Percentiles rank a stretch among this genome's conserved stretches.
Conservation (phyloP, 1,140 invertebrate species). For the Vanessa tameamea region DNA sequence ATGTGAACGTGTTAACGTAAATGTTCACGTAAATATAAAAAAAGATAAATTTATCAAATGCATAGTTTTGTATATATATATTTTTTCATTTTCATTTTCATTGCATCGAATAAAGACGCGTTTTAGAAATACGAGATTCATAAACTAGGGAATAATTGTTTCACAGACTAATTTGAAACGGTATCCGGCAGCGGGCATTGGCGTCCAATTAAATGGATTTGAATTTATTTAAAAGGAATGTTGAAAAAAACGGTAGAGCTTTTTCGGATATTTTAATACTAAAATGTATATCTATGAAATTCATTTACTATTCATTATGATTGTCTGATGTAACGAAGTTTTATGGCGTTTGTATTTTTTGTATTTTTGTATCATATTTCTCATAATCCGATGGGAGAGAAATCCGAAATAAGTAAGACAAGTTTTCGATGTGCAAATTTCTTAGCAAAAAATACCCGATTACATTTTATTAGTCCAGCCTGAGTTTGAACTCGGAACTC, state of each 20-base stretch:
- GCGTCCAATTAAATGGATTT: slow-evolving; percentile 33
- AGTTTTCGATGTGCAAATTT: no score
- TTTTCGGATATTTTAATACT: background rate
- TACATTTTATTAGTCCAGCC: no score
- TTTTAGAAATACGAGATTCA: slow-evolving; percentile 30
- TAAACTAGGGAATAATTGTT: slow-evolving; percentile 28
- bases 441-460: no score
- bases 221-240: slow-evolving; percentile 33
- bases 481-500: no score
- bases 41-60: background rate
- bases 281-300: background rate
- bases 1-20: no score
- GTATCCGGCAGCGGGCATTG: slow-evolving; percentile 23
- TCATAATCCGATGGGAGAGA: no score
- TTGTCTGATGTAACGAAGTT: no score
- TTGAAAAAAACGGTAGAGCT: background rate
- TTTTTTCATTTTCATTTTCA: background rate
- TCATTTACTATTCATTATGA: background rate
- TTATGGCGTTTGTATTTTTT: no score
- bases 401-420: no score
- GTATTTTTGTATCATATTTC: no score
- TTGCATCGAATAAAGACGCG: slow-evolving; percentile 10
- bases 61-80: background rate
- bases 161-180: slow-evolving; percentile 32
- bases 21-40: no score